Base-by-base conservation (phyloP, 2,888 invertebrate genomes). In the Steromphala cineraria region DNA sequence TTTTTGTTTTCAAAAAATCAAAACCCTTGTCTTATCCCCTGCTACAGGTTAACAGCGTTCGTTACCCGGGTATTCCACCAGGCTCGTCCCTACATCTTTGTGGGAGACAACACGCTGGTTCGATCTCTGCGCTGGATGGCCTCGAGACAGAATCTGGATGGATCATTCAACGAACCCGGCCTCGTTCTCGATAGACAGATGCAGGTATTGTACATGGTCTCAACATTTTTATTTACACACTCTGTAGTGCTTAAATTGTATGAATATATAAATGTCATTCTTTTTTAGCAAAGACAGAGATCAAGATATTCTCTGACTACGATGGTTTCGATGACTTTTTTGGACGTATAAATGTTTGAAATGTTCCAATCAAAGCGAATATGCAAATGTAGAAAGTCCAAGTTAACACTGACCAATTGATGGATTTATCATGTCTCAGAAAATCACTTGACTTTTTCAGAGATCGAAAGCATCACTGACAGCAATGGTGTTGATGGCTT, bases 101-200 rank as follows among this genome's bases (percentile, higher is more conserved):
- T 98, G 21, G 97, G 97, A 81, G 89, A 92, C 8, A 71, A 55
- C 10, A 84, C 87, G 0, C 77, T 89, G 53, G 79, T 78, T 46
- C 78, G 81, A 15, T 84, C 86, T 31, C 75, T 87, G 0, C 75
- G 84, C 8, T 90, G 87, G 88, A 19, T 90, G 8, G 24, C 88
- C 0, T 80, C 94, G 17, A 94, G 95, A 83, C 98, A 98, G 94
- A 84, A 84, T 31, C 24, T 21, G 7, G 83, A 86, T 56, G 90
- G 90, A 0, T 85, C 87, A 3, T 89, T 90, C 62, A 81, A 79
- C 40, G 89, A 90, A 80, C 87, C 88, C 28, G 90, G 90, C 8
- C 78, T 82, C 21, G 87, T 90, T 10, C 52, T 89, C 15, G 87
- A 90, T 52, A 87, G 85, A 71, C 84, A 83, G 46, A 89, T 88